These are phyloP conservation scores for Hemithea aestivaria DNA, from an alignment of 2,888 invertebrate species.

Conservation along the genomic window DNA sequence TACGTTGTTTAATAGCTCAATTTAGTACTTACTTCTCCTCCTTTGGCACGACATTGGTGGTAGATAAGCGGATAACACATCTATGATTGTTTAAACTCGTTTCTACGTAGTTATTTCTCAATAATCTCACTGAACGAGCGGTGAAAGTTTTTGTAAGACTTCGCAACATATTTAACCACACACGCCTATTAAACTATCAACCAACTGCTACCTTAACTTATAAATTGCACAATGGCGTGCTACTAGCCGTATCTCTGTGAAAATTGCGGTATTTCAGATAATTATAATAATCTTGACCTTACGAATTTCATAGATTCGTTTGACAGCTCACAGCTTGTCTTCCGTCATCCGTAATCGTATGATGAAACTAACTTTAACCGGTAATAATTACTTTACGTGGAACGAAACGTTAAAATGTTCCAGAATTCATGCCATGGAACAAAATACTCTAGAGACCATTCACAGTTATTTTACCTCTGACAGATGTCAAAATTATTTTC, in stretches of 20 bases:
- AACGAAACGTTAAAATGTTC: no score
- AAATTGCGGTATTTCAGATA: conserved; percentile 6
- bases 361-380: no score
- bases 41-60: conserved; percentile 52
- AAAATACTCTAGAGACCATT: no score
- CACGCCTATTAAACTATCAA: background rate
- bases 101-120: conserved; percentile 43
- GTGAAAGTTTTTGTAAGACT: conserved; percentile 54
- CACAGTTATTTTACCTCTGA: no score
- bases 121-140: conserved; percentile 37
- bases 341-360: no score
- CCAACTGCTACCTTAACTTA: background rate
- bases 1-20: no score
- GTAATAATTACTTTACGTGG: no score
- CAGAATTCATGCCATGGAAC: no score
- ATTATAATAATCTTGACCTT: conserved; percentile 5
- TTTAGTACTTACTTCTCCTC: conserved; percentile 61
- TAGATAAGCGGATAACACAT: conserved; percentile 54
- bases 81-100: conserved; percentile 52
- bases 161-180: conserved; percentile 48
- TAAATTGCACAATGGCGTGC: conserved; percentile 15
- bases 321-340: conserved; percentile 7
- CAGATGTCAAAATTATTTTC: no score
- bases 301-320: conserved; percentile 11
- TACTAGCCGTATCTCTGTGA: conserved; percentile 1